These are phyloP conservation scores for Proctacanthus coquilletti DNA, from an alignment of 1,140 invertebrate species.

Conservation along the genomic window DNA sequence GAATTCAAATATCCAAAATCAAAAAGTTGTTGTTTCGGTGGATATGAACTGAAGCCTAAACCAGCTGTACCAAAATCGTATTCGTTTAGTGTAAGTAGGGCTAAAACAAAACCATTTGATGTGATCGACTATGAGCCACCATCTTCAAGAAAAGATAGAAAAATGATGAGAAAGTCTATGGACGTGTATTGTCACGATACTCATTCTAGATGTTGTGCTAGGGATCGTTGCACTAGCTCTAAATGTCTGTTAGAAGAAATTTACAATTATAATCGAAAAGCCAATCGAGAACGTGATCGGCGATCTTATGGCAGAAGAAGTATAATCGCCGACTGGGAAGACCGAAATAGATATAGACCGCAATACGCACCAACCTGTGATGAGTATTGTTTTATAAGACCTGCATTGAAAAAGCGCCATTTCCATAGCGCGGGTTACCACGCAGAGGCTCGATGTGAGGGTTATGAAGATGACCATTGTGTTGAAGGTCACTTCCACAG, in stretches of 20 bases:
- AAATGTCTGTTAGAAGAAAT: conserved; percentile 26
- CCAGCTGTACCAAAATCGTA: conserved; percentile 26
- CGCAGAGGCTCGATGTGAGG: neutral
- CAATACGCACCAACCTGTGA: conserved; percentile 15
- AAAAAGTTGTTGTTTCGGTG: conserved; percentile 27
- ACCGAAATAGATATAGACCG: neutral
- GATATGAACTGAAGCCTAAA: conserved; percentile 12
- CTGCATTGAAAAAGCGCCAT: neutral
- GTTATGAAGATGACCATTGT: too few species aligned
- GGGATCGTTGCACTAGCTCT: conserved; percentile 26
- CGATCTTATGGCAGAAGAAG: conserved; percentile 4
- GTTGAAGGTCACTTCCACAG: conserved; percentile 27
- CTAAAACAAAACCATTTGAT: conserved; percentile 27
- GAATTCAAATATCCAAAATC: conserved; percentile 28
- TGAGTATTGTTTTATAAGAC: conserved; percentile 18
- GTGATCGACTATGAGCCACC: conserved; percentile 28
- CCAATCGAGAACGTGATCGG: conserved; percentile 7
- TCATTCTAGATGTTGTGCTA: conserved; percentile 14
- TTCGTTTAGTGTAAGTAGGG: conserved; percentile 20
- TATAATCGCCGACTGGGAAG: conserved; percentile 8
- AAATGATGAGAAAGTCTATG: conserved; percentile 16
- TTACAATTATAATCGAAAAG: conserved; percentile 11
- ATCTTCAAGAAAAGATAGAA: conserved; percentile 17
- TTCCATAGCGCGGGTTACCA: neutral
- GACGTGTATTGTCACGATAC: conserved; percentile 3